A percentile compares a stretch with the other conserved stretches of the same genome.
Conservation (phyloP, 2,797 vertebrate genomes). For the Pristis pectinata region DNA sequence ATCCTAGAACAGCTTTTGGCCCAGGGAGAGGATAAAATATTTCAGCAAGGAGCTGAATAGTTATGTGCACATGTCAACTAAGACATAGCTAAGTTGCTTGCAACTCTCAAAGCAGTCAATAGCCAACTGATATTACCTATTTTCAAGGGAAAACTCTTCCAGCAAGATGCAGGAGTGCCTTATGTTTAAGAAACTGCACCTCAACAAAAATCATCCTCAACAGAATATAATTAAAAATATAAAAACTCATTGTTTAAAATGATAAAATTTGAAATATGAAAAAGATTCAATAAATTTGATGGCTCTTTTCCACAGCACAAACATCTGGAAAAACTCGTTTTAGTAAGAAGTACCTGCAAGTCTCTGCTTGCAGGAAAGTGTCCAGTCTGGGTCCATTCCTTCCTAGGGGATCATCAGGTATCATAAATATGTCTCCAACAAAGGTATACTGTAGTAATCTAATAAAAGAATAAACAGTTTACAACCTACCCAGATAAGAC, state of each 20-base stretch:
- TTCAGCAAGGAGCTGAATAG: no score
- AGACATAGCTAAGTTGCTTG: background rate
- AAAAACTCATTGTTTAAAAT: background rate
- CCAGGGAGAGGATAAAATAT: background rate
- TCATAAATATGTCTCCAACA: slow-evolving; percentile 92
- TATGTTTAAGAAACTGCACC: background rate
- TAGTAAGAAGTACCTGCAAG: slow-evolving; percentile 56
- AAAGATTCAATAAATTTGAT: background rate
- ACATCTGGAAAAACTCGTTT: background rate
- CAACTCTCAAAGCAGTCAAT: background rate
- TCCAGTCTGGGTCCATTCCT: slow-evolving; percentile 81
- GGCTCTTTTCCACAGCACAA: background rate
- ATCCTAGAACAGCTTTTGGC: background rate
- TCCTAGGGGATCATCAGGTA: slow-evolving; percentile 93
- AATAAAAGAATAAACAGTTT: slow-evolving; percentile 42
- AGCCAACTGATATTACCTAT: background rate
- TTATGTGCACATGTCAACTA: background rate
- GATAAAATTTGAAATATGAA: background rate
- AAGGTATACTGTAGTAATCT: slow-evolving; percentile 93
- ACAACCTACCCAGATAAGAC: background rate
- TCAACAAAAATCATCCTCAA: background rate
- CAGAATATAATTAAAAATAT: background rate
- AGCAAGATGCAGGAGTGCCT: background rate
- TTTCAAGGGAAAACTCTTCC: background rate
- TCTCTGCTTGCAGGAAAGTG: slow-evolving; percentile 66